A percentile compares a stretch with the other conserved stretches of the same genome.
Evolutionary conservation across 1,140 invertebrate genomes (phyloP).

Genomic region (Euura saliciscinereae): DNA sequence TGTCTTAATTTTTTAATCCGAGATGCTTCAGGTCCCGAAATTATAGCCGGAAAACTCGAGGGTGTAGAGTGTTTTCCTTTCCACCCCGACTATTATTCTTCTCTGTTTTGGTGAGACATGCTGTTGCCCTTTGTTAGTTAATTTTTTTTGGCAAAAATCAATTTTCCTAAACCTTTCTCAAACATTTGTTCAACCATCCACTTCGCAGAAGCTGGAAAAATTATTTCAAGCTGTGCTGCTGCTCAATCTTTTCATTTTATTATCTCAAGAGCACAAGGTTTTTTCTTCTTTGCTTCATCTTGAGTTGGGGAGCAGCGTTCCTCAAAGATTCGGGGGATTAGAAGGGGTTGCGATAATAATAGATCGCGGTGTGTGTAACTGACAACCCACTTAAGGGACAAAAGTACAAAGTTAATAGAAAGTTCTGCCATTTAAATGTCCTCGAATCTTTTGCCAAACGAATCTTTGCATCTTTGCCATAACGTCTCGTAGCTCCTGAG

Average conservation of each 20-base stretch:
- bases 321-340: not conserved
- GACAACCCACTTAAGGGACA: conserved; percentile 6
- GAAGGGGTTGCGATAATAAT: conserved; percentile 3
- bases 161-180: no score
- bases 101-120: no score
- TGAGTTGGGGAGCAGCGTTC: not conserved
- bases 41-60: not conserved
- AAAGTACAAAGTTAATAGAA: conserved; percentile 7
- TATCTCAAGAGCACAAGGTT: conserved; percentile 23
- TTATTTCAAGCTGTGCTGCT: not conserved
- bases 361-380: not conserved
- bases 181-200: no score
- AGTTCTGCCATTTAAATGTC: conserved; percentile 3
- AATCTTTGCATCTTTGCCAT: not conserved
- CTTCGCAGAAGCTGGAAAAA: no score
- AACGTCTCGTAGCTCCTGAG: no score
- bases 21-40: conserved; percentile 25
- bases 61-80: not conserved
- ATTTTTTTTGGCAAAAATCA: no score
- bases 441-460: not conserved
- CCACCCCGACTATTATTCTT: not conserved
- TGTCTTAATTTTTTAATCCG: conserved; percentile 45
- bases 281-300: conserved; percentile 11
- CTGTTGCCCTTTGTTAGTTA: no score
- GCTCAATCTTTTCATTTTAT: conserved; percentile 39